Base-by-base conservation (phyloP, 2,888 invertebrate genomes). In the Pyrgus malvae region DNA sequence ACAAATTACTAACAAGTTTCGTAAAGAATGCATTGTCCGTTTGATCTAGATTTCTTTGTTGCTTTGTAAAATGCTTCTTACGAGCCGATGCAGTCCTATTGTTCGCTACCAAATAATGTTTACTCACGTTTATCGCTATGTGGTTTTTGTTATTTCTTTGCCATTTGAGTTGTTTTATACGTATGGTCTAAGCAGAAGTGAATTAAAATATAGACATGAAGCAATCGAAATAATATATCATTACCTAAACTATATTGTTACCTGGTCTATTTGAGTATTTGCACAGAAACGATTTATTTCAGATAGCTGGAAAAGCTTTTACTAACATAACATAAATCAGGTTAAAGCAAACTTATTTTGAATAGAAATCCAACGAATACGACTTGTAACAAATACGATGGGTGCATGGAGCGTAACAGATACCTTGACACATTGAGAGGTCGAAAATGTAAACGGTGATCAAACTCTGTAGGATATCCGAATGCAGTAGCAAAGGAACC, bases 11-110 rank as follows among this genome's bases (percentile, higher is more conserved):
- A 76, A 76, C 76, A 67, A 75, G 80, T 83, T 84, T 84, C 80
- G 81, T 82, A 83, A 87, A 80, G 70, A 80, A 71, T 67, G 69
- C 79, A 84, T 86, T 87, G 88, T 85, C 78, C 79, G 79, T 71
- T 65, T 78, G 79, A 86, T 87, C 86, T 85, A 86, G 86, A 88
- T 86, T 75, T 72, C 76, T 74, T 78, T 76, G 76, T 76, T 74
- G 68, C 64, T 63, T 60, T 65, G 70, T 68, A 44, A 51, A 51
- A 51, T 72, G 74, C 73, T 73, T 73, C 69, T 67, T 65, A 71
- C 72, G 25, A 16, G 17, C 40, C 51, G 23, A 50, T 44, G 51
- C 27, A n/a, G 44, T 69, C 68, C 72, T 65, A 69, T 78, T 77
- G 75, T 70, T 59, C 51, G 45, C 40, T 48, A 44, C 55, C 62